A percentile compares a stretch with the other conserved stretches of the same genome.
Evolutionary conservation across 2,888 invertebrate genomes (phyloP).

Genomic region (Ypsolopha scabrella): DNA sequence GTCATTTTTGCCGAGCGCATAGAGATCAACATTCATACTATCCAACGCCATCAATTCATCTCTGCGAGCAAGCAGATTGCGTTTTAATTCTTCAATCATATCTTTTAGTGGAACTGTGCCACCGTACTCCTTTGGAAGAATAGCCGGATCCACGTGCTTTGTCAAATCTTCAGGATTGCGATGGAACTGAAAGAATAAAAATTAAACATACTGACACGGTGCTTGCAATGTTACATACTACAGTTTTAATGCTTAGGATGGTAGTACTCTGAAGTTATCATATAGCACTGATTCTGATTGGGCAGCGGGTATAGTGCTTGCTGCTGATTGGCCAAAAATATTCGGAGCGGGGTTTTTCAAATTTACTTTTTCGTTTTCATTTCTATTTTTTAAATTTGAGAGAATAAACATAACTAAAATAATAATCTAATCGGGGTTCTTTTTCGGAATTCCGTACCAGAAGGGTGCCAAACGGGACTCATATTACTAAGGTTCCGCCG

Average conservation of each 20-base stretch:
- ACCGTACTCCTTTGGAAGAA: slow-evolving; percentile 89
- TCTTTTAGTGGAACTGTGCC: slow-evolving; percentile 84
- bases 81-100: slow-evolving; percentile 83
- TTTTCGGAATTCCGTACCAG: too few species aligned
- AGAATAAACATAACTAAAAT: too few species aligned
- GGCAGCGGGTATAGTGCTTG: too few species aligned
- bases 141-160: slow-evolving; percentile 77
- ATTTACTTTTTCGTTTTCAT: too few species aligned
- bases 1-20: slow-evolving; percentile 68
- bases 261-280: slow-evolving; percentile 8
- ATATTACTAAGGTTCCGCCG: too few species aligned
- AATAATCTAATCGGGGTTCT: too few species aligned
- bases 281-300: background rate
- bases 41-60: slow-evolving; percentile 78
- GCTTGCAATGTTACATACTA: slow-evolving; percentile 5
- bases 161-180: slow-evolving; percentile 79
- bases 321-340: too few species aligned
- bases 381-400: background rate
- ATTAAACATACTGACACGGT: background rate
- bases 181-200: slow-evolving; percentile 70
- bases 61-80: slow-evolving; percentile 72
- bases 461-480: too few species aligned
- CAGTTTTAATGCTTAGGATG: background rate
- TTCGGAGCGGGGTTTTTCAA: too few species aligned
- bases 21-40: slow-evolving; percentile 80